These are phyloP conservation scores for Acanthosoma haemorrhoidale DNA, from an alignment of 2,888 invertebrate genomes.

Conservation along the genomic window DNA sequence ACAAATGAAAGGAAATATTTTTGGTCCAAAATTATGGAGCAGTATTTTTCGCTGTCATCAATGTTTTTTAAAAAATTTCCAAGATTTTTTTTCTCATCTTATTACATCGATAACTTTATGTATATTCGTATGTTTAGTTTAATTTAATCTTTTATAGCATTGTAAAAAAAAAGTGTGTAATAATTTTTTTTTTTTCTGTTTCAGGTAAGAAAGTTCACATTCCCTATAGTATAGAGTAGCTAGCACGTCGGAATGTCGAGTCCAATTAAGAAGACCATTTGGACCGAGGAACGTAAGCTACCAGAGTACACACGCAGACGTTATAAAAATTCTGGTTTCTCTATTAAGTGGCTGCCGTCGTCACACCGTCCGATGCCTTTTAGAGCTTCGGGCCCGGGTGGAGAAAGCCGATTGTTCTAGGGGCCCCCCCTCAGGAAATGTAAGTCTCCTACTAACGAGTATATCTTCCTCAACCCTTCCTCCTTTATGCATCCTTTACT, in stretches of 20 bases:
- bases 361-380: not conserved
- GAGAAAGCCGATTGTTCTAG: not conserved
- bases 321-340: not conserved
- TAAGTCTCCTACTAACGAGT: slow-evolving; percentile 2
- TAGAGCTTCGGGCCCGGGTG: not conserved
- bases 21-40: too few relatives aligned
- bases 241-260: not conserved
- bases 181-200: not conserved
- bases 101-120: too few relatives aligned
- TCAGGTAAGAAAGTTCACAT: not conserved
- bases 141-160: too few relatives aligned
- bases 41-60: too few relatives aligned
- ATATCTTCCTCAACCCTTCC: not conserved
- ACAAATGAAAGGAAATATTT: too few relatives aligned
- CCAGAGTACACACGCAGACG: not conserved
- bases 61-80: too few relatives aligned
- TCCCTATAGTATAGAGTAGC: not conserved
- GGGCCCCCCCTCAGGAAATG: not conserved
- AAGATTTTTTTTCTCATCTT: too few relatives aligned
- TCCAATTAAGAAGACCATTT: not conserved
- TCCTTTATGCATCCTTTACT: not conserved
- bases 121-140: too few relatives aligned
- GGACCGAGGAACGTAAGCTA: not conserved
- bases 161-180: too few relatives aligned
- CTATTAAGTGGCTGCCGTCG: not conserved